Percentiles rank a stretch among this genome's conserved stretches.
Conservation (phyloP, 2,888 invertebrate genomes). For the Yponomeuta cagnagella region DNA sequence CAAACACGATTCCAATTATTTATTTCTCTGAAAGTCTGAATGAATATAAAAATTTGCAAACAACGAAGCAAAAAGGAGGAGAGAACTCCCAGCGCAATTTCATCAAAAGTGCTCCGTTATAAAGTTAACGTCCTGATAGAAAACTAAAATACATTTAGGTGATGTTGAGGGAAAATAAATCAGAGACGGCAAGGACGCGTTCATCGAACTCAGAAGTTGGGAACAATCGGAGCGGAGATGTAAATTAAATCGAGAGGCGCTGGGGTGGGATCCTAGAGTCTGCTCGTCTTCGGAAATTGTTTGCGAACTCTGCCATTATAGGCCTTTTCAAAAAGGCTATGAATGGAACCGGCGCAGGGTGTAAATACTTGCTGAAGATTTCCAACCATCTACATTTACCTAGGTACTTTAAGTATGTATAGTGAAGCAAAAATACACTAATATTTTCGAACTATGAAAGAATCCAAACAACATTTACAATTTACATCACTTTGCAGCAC, state of each 20-base stretch:
- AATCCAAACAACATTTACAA: no score
- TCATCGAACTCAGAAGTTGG: conserved; percentile 60
- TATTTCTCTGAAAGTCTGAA: background rate
- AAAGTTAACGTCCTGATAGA: conserved; percentile 42
- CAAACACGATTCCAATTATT: background rate
- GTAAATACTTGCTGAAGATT: background rate
- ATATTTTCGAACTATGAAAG: no score
- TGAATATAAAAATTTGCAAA: background rate
- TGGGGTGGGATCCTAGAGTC: conserved; percentile 17
- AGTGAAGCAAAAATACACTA: no score
- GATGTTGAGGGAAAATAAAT: conserved; percentile 65
- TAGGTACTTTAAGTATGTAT: no score
- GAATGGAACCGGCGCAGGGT: background rate
- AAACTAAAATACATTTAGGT: conserved; percentile 61
- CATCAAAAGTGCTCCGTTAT: conserved; percentile 6
- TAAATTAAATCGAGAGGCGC: conserved; percentile 69
- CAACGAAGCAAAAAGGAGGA: background rate
- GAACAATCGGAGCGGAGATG: conserved; percentile 63
- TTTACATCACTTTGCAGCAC: no score
- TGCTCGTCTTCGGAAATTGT: conserved; percentile 21
- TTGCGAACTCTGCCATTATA: conserved; percentile 14
- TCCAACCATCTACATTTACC: no score
- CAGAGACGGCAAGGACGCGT: conserved; percentile 51
- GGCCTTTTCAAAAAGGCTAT: background rate
- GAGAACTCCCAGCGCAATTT: background rate